Evolutionary conservation across 2,113 vertebrate genomes (phyloP).

Genomic region (Enhydra lutris): DNA sequence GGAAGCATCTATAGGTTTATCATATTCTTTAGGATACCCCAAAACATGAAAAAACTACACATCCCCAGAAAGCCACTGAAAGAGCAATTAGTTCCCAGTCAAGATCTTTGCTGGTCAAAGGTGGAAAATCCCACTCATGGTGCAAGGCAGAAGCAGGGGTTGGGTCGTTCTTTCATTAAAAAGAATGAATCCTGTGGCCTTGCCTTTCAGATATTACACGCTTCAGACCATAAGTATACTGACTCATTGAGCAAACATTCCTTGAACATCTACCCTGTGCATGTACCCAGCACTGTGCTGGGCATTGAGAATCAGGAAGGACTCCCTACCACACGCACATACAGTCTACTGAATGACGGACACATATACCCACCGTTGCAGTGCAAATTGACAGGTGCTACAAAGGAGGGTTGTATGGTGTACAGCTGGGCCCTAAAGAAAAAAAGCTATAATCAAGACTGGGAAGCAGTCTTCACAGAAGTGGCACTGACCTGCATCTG

Average conservation of each 20-base stretch:
- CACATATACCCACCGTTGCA: not conserved
- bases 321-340: not conserved
- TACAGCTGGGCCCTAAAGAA: not conserved
- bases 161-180: not conserved
- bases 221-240: not conserved
- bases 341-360: not conserved
- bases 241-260: not conserved
- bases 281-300: not conserved
- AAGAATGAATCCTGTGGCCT: not conserved
- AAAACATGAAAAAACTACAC: not conserved
- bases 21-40: not conserved
- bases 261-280: not conserved
- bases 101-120: not conserved
- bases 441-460: not conserved
- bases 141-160: not conserved
- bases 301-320: not conserved
- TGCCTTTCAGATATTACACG: not conserved
- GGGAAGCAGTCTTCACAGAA: not conserved
- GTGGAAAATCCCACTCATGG: not conserved
- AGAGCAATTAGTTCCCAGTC: not conserved
- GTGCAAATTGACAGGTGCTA: not conserved
- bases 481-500: not conserved
- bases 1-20: not conserved
- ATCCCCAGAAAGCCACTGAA: not conserved
- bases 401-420: not conserved